Conservation (phyloP, 2,888 invertebrate species). For the Oligia strigilis region DNA sequence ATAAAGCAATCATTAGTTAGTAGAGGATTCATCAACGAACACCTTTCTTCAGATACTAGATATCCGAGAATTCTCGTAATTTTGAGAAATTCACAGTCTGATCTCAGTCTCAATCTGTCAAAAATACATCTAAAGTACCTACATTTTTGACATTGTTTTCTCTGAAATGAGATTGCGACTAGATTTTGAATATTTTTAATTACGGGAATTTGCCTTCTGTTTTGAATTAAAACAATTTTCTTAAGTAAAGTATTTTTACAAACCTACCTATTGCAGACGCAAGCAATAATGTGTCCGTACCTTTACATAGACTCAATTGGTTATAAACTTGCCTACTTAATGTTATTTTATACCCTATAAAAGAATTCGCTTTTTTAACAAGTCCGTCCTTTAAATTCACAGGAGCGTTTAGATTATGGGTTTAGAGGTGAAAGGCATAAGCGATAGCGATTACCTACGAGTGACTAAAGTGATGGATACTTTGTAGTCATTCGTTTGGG, state of each 20-base stretch:
- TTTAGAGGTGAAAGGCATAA: conserved; percentile 29
- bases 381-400: conserved; percentile 82
- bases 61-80: background rate
- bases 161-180: too few relatives aligned
- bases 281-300: conserved; percentile 21
- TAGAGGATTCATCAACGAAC: background rate
- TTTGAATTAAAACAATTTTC: background rate
- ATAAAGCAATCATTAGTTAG: background rate
- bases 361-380: conserved; percentile 79
- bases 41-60: background rate
- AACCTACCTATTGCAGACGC: background rate
- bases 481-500: too few relatives aligned
- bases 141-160: too few relatives aligned
- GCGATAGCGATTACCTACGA: conserved; percentile 9
- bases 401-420: conserved; percentile 65
- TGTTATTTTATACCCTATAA: conserved; percentile 75
- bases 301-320: conserved; percentile 65
- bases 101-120: background rate
- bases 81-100: background rate
- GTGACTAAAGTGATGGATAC: background rate
- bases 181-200: too few relatives aligned
- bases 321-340: conserved; percentile 73
- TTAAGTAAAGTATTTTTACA: background rate
- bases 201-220: background rate
- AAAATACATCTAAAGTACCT: background rate